Conservation (phyloP, 2,113 vertebrate genomes). For the Pungitius pungitius region DNA sequence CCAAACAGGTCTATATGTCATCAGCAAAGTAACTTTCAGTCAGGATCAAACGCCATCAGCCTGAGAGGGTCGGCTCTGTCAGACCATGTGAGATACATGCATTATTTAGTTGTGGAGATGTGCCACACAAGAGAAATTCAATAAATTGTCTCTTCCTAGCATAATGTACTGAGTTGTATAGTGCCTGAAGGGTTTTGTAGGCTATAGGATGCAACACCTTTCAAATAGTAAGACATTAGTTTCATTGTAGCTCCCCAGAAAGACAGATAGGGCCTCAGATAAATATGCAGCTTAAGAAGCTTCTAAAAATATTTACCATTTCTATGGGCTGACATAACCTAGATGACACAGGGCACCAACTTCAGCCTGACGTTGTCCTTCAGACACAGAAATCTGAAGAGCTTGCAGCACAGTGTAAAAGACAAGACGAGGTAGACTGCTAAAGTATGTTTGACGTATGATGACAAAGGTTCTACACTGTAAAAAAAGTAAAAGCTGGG, state of each 20-base stretch:
- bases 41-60: slow-evolving; percentile 23
- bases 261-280: not conserved
- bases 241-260: slow-evolving; percentile 11
- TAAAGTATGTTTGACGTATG: slow-evolving; percentile 29
- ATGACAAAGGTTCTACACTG: slow-evolving; percentile 30
- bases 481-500: too few relatives aligned
- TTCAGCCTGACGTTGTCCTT: slow-evolving; percentile 37
- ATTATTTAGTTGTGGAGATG: slow-evolving; percentile 45
- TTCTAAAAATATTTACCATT: not conserved
- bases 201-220: not conserved
- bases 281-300: slow-evolving; percentile 38
- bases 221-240: slow-evolving; percentile 5
- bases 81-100: slow-evolving; percentile 30
- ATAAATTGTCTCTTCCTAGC: slow-evolving; percentile 19
- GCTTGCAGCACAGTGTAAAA: slow-evolving; percentile 15
- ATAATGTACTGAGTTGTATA: slow-evolving; percentile 11
- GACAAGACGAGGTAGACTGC: slow-evolving; percentile 5
- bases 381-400: slow-evolving; percentile 23
- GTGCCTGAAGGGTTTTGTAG: not conserved
- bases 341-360: slow-evolving; percentile 11
- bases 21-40: slow-evolving; percentile 45
- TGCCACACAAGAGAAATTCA: slow-evolving; percentile 21
- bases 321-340: slow-evolving; percentile 40
- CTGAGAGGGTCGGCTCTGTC: slow-evolving; percentile 28
- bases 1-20: slow-evolving; percentile 31